These are phyloP conservation scores for Tethea ocularis DNA, from an alignment of 2,888 invertebrate genomes.

Conservation along the genomic window DNA sequence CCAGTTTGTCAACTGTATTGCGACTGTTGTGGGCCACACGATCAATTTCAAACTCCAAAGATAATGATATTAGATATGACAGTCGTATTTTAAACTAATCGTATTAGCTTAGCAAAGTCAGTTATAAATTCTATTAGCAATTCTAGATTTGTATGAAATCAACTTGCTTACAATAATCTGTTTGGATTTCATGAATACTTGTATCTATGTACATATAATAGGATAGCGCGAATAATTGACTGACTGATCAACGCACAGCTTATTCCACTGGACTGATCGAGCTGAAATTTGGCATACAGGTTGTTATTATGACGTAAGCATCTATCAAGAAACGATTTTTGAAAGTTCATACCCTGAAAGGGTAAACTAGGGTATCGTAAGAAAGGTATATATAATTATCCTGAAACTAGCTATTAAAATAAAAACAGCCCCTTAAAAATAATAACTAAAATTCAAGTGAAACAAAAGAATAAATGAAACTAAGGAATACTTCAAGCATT, in stretches of 20 bases:
- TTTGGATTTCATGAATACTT: neutral
- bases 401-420: neutral
- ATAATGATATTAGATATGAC: conserved; percentile 9
- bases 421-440: neutral
- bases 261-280: too few species aligned
- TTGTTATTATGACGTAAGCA: too few species aligned
- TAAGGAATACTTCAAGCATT: conserved; percentile 29
- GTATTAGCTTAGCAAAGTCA: conserved; percentile 14
- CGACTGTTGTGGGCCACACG: conserved; percentile 34
- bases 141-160: conserved; percentile 6
- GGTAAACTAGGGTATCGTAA: too few species aligned
- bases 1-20: conserved; percentile 46
- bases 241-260: too few species aligned
- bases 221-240: too few species aligned
- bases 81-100: conserved; percentile 25
- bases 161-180: neutral
- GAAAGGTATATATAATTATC: too few species aligned
- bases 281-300: too few species aligned
- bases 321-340: too few species aligned
- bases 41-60: neutral
- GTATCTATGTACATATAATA: too few species aligned
- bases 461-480: conserved; percentile 15
- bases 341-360: too few species aligned
- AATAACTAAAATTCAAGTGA: too few species aligned
- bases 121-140: conserved; percentile 11